Conservation (phyloP, 2,888 invertebrate genomes). For the Heliothis peltigera region DNA sequence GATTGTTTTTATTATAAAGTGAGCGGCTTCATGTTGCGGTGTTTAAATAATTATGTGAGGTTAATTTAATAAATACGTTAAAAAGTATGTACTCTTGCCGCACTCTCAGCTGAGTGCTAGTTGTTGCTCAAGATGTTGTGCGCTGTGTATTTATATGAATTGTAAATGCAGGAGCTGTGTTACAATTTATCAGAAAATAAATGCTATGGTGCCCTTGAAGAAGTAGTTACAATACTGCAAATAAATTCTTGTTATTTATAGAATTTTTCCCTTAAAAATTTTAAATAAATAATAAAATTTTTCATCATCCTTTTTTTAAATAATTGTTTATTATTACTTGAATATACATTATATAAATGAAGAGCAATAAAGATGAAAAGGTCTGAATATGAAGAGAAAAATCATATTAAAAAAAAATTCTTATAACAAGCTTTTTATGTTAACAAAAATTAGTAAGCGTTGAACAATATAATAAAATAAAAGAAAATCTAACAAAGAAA, state of each 20-base stretch:
- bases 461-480: background rate
- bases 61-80: too few relatives aligned
- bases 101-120: too few relatives aligned
- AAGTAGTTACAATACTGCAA: background rate
- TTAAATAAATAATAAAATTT: too few relatives aligned
- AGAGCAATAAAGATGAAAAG: too few relatives aligned
- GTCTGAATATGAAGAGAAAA: too few relatives aligned
- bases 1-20: slow-evolving; percentile 43
- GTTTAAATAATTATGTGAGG: slow-evolving; percentile 35
- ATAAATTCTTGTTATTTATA: background rate
- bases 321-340: too few relatives aligned
- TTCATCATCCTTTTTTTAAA: too few relatives aligned
- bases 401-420: too few relatives aligned
- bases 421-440: too few relatives aligned
- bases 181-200: slow-evolving; percentile 11
- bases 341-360: too few relatives aligned
- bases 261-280: too few relatives aligned
- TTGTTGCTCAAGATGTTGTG: slow-evolving; percentile 21
- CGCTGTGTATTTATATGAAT: background rate
- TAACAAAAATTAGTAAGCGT: background rate
- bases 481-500: background rate
- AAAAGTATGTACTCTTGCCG: too few relatives aligned
- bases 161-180: background rate
- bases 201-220: slow-evolving; percentile 10
- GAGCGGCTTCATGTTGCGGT: slow-evolving; percentile 19